These are phyloP conservation scores for Zosterops lateralis DNA, from an alignment of 2,113 vertebrate species.

Conservation along the genomic window DNA sequence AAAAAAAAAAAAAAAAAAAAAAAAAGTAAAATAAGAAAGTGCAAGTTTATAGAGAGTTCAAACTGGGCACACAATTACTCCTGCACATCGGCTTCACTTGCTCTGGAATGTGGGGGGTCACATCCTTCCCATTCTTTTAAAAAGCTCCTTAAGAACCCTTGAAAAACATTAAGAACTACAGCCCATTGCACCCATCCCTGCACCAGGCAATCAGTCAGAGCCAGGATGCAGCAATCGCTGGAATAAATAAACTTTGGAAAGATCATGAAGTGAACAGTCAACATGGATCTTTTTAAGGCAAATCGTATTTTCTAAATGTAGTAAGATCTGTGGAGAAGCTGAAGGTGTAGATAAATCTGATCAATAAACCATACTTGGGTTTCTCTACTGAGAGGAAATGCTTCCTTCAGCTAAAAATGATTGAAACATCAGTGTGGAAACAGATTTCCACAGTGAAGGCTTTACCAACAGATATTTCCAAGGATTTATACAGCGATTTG, in stretches of 20 bases:
- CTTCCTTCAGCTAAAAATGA: background rate
- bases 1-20: background rate
- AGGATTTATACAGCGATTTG: background rate
- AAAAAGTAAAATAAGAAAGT: background rate
- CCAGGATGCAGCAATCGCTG: background rate
- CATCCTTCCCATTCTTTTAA: background rate
- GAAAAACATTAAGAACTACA: accelerated
- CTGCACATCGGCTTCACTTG: background rate
- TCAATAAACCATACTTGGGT: background rate
- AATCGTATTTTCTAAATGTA: background rate
- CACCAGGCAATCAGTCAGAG: background rate
- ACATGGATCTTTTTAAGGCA: background rate
- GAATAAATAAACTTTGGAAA: background rate
- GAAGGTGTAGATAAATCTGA: background rate
- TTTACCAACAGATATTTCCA: background rate
- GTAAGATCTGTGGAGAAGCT: background rate
- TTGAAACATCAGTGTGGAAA: background rate
- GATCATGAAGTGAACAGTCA: background rate
- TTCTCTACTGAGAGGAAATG: background rate
- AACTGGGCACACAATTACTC: accelerated
- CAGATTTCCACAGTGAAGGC: background rate
- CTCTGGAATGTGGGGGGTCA: background rate
- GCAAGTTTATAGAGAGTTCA: background rate
- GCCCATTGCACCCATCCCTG: background rate
- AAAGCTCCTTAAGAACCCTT: background rate